phyloP scores from a whole-genome alignment of 2,113 vertebrate genomes.

The Plectropomus leopardus region DNA sequence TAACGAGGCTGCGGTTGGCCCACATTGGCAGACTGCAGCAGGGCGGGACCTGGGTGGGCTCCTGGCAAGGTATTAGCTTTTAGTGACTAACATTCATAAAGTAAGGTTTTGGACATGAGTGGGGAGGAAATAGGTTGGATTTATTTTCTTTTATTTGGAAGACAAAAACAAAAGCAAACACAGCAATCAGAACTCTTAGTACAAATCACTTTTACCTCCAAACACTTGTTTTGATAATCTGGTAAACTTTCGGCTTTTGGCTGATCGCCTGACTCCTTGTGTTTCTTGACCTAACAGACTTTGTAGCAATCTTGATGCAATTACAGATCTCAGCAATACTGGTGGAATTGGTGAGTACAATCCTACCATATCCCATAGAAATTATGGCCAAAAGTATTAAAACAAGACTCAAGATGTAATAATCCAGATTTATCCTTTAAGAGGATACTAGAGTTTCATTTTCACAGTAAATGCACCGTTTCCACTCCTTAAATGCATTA shows the following conservation, averaged over 20 bases:
- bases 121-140: not conserved
- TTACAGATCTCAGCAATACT: not conserved
- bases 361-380: not conserved
- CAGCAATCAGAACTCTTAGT: not conserved
- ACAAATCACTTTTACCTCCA: constrained; percentile 3
- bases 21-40: constrained; percentile 1
- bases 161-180: constrained; percentile 4
- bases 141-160: not conserved
- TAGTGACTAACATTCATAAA: constrained; percentile 1
- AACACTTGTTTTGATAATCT: not conserved
- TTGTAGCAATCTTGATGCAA: not conserved
- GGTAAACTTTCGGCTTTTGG: not conserved
- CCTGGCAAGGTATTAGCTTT: not conserved
- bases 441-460: not conserved
- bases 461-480: too few species aligned
- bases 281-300: not conserved
- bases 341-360: not conserved
- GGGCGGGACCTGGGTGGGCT: not conserved
- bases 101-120: not conserved
- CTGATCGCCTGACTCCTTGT: not conserved
- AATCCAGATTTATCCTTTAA: not conserved
- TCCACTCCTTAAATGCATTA: too few species aligned
- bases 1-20: constrained; percentile 27
- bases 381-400: not conserved
- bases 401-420: not conserved